Conservation (phyloP, 2,113 vertebrate genomes). For the Oryzias javanicus region DNA sequence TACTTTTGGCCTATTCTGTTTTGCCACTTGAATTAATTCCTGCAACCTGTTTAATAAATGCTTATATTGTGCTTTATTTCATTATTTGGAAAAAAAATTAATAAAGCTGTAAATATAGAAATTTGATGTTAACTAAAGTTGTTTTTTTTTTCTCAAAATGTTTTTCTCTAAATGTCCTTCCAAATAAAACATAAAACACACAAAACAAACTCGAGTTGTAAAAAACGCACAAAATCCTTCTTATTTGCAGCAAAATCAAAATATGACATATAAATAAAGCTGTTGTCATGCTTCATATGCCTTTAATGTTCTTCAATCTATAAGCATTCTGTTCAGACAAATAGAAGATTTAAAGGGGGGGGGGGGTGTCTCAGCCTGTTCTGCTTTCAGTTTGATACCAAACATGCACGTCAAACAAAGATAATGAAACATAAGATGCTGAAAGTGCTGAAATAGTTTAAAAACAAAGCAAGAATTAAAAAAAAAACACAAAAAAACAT, state of each 20-base stretch:
- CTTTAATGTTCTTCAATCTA: constrained; percentile 69
- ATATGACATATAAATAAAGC: constrained; percentile 36
- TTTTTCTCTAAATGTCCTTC: no score
- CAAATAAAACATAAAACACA: no score
- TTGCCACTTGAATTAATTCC: no score
- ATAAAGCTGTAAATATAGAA: no score
- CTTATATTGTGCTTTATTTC: no score
- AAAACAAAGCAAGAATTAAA: constrained; percentile 65
- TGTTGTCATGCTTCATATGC: constrained; percentile 67
- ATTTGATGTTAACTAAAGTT: no score
- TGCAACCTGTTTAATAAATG: no score
- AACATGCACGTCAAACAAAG: constrained; percentile 41
- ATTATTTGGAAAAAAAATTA: no score
- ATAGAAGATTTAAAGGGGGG: constrained; percentile 64
- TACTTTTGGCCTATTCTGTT: no score
- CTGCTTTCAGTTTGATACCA: constrained; percentile 37
- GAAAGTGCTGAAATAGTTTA: constrained; percentile 75
- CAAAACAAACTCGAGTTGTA: no score
- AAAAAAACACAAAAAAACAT: constrained; percentile 20
- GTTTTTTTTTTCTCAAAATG: no score
- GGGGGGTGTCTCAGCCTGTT: constrained; percentile 33
- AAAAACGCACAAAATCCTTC: not conserved
- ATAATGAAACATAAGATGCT: constrained; percentile 52
- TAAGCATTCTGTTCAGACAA: constrained; percentile 66
- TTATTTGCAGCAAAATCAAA: not conserved